Conservation (phyloP, 1,140 invertebrate species). For the Temnothorax curvispinosus region DNA sequence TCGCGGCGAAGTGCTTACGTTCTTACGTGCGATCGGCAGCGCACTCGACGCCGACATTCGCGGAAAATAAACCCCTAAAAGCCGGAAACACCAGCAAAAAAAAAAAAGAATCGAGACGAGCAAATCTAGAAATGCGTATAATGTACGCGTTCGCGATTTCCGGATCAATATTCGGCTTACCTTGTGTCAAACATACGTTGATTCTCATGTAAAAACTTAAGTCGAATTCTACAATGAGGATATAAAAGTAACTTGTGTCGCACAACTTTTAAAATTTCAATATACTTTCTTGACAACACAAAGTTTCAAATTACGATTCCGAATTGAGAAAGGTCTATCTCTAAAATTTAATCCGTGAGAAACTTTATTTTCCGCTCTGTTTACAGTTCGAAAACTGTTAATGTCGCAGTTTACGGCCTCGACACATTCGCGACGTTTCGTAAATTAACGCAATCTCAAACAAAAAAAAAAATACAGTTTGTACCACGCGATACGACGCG, state of each 20-base stretch:
- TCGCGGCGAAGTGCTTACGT: constrained; percentile 65
- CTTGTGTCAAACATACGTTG: background rate
- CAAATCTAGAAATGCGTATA: background rate
- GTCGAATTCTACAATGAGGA: background rate
- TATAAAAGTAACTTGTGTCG: background rate
- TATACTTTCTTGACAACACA: background rate
- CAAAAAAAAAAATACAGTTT: too few relatives aligned
- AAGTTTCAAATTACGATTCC: background rate
- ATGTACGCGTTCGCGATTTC: too few relatives aligned
- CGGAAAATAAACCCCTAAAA: constrained; percentile 42
- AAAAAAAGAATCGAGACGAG: background rate
- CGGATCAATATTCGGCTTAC: background rate
- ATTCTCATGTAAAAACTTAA: background rate
- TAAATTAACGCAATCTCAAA: too few relatives aligned
- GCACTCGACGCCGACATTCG: constrained; percentile 1
- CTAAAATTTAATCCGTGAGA: background rate
- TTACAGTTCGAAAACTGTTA: too few relatives aligned
- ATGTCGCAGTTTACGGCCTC: too few relatives aligned
- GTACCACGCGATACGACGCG: too few relatives aligned
- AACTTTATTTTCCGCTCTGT: background rate
- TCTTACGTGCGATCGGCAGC: constrained; percentile 63
- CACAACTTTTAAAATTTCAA: background rate
- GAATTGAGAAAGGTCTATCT: background rate
- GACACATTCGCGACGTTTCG: too few relatives aligned
- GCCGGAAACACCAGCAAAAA: background rate